These are phyloP conservation scores for Anaspis maculata DNA, from an alignment of 2,888 invertebrate genomes.

Conservation along the genomic window DNA sequence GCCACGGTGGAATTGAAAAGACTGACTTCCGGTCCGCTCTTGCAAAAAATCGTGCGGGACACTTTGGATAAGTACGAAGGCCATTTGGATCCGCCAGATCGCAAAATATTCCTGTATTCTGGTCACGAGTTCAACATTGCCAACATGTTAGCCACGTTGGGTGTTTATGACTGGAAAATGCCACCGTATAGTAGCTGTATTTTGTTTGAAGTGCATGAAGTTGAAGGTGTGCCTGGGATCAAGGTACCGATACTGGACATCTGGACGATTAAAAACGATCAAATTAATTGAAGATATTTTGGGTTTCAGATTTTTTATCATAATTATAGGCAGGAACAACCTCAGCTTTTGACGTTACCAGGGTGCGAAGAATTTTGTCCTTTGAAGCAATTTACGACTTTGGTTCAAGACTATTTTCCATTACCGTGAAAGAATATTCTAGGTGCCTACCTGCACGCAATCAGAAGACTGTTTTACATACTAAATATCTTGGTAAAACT, in stretches of 20 bases:
- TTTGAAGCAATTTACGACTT: conserved; percentile 7
- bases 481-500: too few species aligned
- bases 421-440: too few species aligned
- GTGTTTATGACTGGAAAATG: conserved; percentile 35
- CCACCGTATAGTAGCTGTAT: conserved; percentile 28
- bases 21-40: conserved; percentile 2
- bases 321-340: conserved; percentile 3
- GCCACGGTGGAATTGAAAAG: too few species aligned
- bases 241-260: too few species aligned
- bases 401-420: conserved; percentile 16
- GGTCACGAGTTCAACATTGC: conserved; percentile 49
- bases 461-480: too few species aligned
- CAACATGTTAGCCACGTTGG: conserved; percentile 40
- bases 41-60: conserved; percentile 5
- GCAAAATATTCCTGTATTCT: conserved; percentile 35
- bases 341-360: conserved; percentile 23
- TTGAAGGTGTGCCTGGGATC: conserved; percentile 22
- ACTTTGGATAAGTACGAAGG: conserved; percentile 1
- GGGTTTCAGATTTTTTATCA: conserved; percentile 9
- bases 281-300: background rate
- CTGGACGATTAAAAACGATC: too few species aligned
- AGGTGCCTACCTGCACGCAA: too few species aligned
- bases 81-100: too few species aligned
- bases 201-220: conserved; percentile 26
- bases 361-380: conserved; percentile 23